Conservation (phyloP, 64 coral and sea anemone species). For the Trachythela sp. region DNA sequence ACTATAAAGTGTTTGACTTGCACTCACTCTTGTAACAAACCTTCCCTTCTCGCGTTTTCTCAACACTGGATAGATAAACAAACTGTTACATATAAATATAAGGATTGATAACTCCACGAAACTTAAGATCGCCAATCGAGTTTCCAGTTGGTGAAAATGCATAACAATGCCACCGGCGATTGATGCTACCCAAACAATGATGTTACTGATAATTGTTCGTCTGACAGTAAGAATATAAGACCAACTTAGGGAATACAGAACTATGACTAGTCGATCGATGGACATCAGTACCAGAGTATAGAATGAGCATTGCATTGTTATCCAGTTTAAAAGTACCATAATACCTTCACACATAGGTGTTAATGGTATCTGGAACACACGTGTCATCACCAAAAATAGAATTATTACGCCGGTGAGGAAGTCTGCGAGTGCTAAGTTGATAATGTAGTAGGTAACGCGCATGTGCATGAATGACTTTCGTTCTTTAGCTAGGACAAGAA, state of each 20-base stretch:
- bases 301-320: neutral
- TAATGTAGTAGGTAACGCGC: neutral
- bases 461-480: neutral
- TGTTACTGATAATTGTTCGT: neutral
- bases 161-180: neutral
- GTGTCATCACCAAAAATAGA: neutral
- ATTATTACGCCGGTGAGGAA: neutral
- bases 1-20: neutral
- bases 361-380: neutral
- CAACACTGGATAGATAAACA: conserved; percentile 1
- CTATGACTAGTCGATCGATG: neutral
- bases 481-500: neutral
- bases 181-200: neutral
- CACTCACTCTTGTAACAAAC: neutral
- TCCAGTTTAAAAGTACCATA: neutral
- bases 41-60: conserved; percentile 1
- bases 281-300: conserved; percentile 12
- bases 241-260: neutral
- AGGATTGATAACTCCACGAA: neutral
- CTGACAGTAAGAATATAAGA: neutral
- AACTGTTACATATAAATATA: neutral
- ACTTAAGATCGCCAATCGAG: neutral
- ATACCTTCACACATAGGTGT: neutral
- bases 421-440: neutral
- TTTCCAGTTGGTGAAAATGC: neutral